Evolutionary conservation across 2,888 invertebrate genomes (phyloP).

Genomic region (Drosophila mercatorum): DNA sequence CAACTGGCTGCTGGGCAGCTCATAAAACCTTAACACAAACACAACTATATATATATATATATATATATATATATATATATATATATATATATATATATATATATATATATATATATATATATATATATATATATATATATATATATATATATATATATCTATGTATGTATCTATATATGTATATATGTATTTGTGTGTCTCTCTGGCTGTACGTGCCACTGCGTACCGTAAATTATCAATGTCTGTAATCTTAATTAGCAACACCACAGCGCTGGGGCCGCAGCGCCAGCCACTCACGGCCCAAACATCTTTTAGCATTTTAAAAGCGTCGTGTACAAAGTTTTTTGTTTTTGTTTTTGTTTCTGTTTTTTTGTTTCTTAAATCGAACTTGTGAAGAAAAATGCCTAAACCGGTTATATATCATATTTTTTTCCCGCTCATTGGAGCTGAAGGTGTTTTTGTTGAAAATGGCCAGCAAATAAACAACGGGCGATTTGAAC

Average conservation of each 20-base stretch:
- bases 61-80: constrained; percentile 8
- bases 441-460: constrained; percentile 67
- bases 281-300: constrained; percentile 54
- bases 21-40: constrained; percentile 2
- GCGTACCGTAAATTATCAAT: constrained; percentile 74
- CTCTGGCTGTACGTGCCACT: constrained; percentile 67
- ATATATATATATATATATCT: constrained; percentile 9
- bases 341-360: constrained; percentile 6
- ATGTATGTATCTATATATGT: background rate
- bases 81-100: too few species aligned
- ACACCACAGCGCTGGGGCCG: constrained; percentile 59
- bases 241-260: constrained; percentile 78
- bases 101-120: too few species aligned
- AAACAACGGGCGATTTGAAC: constrained; percentile 58
- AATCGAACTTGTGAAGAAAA: constrained; percentile 29
- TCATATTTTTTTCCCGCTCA: constrained; percentile 42
- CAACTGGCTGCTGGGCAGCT: constrained; percentile 38
- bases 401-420: constrained; percentile 63
- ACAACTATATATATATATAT: constrained; percentile 1
- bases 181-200: constrained; percentile 34
- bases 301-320: constrained; percentile 76
- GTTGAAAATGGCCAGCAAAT: constrained; percentile 72
- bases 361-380: constrained; percentile 3
- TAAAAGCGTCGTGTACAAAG: constrained; percentile 64
- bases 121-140: constrained; percentile 1